Conservation (phyloP, 2,888 invertebrate species). For the Torymus texanus region DNA sequence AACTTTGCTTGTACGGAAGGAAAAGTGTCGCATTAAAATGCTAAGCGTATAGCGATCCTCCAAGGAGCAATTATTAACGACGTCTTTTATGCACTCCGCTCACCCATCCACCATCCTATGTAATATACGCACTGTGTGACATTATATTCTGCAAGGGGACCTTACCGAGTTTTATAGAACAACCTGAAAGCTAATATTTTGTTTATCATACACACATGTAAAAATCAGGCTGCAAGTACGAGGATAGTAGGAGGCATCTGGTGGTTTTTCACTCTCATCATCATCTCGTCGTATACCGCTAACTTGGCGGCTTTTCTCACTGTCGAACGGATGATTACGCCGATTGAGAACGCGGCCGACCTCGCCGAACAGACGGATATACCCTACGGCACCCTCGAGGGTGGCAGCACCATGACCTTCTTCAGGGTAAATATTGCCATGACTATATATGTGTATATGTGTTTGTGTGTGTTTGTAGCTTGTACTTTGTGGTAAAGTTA, state of each 20-base stretch:
- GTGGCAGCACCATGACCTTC: constrained; percentile 98
- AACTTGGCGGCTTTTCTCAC: constrained; percentile 98
- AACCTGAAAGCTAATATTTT: too few relatives aligned
- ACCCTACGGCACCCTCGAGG: constrained; percentile 93
- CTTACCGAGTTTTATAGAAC: too few relatives aligned
- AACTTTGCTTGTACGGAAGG: background rate
- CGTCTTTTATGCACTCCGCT: constrained; percentile 43
- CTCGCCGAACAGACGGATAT: constrained; percentile 95
- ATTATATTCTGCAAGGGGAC: too few relatives aligned
- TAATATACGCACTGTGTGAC: constrained; percentile 11
- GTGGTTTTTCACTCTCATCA: constrained; percentile 99
- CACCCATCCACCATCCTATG: constrained; percentile 1
- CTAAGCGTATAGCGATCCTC: background rate
- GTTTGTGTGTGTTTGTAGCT: background rate
- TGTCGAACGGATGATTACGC: constrained; percentile 96
- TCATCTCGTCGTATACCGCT: constrained; percentile 98
- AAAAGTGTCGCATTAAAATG: constrained; percentile 15
- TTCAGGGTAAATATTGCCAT: constrained; percentile 83
- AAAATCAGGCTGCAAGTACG: constrained; percentile 88
- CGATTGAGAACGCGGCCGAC: constrained; percentile 97
- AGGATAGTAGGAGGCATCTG: constrained; percentile 97
- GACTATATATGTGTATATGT: background rate
- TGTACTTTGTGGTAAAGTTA: constrained; percentile 13
- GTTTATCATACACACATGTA: too few relatives aligned
- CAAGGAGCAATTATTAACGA: constrained; percentile 20